Conservation (phyloP, 37 sponge, comb jelly and placozoan species). For the Ianthella basta region DNA sequence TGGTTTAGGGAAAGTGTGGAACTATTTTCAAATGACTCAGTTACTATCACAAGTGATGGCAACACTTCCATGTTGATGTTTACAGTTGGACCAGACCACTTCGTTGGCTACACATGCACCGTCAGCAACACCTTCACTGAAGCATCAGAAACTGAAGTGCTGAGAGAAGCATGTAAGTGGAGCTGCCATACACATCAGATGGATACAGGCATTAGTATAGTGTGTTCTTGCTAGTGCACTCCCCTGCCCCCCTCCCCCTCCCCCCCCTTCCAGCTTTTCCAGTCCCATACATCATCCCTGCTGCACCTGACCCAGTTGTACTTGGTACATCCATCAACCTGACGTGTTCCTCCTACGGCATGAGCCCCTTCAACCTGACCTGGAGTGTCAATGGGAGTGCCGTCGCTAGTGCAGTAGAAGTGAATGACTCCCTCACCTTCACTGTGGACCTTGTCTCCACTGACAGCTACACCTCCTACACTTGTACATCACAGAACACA, state of each 20-base stretch:
- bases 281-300: conserved; percentile 5
- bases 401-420: not conserved
- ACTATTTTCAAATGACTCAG: not conserved
- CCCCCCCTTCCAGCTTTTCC: not conserved
- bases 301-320: conserved; percentile 15
- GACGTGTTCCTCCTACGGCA: conserved; percentile 23
- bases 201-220: too few relatives aligned
- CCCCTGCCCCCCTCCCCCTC: not conserved
- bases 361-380: conserved; percentile 25
- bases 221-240: not conserved
- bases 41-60: not conserved
- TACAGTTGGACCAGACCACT: too few relatives aligned
- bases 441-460: not conserved
- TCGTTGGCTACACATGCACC: too few relatives aligned
- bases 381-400: conserved; percentile 1
- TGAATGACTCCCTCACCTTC: not conserved
- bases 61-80: not conserved
- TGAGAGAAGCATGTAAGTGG: too few relatives aligned
- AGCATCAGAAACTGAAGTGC: too few relatives aligned
- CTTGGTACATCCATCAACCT: conserved; percentile 3
- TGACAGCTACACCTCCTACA: conserved; percentile 20
- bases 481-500: conserved; percentile 5
- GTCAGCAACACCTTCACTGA: too few relatives aligned
- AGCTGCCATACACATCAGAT: too few relatives aligned
- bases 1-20: not conserved